A percentile compares a stretch with the other conserved stretches of the same genome.
Conservation (phyloP, 1,140 invertebrate species). For the Meteorus sp. region DNA sequence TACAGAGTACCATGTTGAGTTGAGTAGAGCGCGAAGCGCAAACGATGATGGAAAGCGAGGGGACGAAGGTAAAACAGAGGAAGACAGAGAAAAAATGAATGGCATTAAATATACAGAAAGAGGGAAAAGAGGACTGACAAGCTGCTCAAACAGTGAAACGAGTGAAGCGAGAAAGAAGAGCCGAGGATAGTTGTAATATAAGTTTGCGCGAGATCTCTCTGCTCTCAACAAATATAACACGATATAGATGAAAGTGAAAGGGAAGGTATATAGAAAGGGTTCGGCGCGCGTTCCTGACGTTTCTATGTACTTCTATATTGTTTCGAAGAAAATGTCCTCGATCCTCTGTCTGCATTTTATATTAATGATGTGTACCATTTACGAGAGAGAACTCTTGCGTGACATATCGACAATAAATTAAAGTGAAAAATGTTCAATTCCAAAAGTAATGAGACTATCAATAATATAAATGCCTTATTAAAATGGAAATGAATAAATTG, state of each 20-base stretch:
- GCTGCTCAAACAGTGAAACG: neutral
- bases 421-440: too few species aligned
- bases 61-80: neutral
- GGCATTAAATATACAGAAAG: neutral
- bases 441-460: too few species aligned
- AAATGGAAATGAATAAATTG: too few species aligned
- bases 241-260: conserved; percentile 44
- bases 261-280: conserved; percentile 40
- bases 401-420: too few species aligned
- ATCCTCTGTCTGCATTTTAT: too few species aligned
- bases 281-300: conserved; percentile 16
- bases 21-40: neutral
- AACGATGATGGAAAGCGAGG: neutral
- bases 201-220: neutral
- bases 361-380: too few species aligned
- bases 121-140: neutral
- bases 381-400: too few species aligned
- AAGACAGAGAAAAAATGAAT: neutral
- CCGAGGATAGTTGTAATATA: conserved; percentile 8
- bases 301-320: too few species aligned
- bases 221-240: conserved; percentile 12
- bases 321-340: too few species aligned
- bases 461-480: too few species aligned
- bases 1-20: neutral
- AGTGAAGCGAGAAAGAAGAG: neutral